A percentile compares a stretch with the other conserved stretches of the same genome.
Evolutionary conservation across 2,797 vertebrate genomes (phyloP).

Genomic region (Sphenopsis melanotis): DNA sequence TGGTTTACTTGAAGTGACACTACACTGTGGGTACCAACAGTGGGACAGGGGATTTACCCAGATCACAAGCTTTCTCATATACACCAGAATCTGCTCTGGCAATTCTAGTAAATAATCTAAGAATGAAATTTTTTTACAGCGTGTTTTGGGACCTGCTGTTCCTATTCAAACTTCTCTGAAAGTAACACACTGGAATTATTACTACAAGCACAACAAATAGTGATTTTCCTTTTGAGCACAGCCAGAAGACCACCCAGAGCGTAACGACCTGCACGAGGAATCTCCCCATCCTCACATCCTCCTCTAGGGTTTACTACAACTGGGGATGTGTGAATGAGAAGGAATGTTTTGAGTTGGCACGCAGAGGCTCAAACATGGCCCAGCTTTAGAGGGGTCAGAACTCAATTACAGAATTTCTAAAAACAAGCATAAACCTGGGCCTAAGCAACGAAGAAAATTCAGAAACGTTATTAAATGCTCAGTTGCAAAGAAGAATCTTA

Average conservation of each 20-base stretch:
- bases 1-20: not conserved
- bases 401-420: not conserved
- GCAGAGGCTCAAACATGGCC: not conserved
- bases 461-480: not conserved
- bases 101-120: slow-evolving; percentile 57
- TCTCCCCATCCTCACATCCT: not conserved
- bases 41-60: not conserved
- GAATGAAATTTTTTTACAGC: slow-evolving; percentile 11
- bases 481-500: not conserved
- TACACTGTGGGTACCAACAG: not conserved
- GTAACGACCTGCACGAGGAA: not conserved
- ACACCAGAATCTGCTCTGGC: slow-evolving; percentile 23
- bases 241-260: slow-evolving; percentile 42
- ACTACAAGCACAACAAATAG: slow-evolving; percentile 41
- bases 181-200: not conserved
- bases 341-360: not conserved
- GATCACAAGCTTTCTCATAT: not conserved
- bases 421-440: not conserved
- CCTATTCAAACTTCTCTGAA: slow-evolving; percentile 13
- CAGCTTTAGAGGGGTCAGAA: not conserved
- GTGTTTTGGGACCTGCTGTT: slow-evolving; percentile 50
- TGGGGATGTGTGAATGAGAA: not conserved
- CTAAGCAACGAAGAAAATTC: not conserved
- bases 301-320: not conserved
- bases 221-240: slow-evolving; percentile 3